Evolutionary conservation across 2,888 invertebrate genomes (phyloP).

Genomic region (Pilophorus perplexus): DNA sequence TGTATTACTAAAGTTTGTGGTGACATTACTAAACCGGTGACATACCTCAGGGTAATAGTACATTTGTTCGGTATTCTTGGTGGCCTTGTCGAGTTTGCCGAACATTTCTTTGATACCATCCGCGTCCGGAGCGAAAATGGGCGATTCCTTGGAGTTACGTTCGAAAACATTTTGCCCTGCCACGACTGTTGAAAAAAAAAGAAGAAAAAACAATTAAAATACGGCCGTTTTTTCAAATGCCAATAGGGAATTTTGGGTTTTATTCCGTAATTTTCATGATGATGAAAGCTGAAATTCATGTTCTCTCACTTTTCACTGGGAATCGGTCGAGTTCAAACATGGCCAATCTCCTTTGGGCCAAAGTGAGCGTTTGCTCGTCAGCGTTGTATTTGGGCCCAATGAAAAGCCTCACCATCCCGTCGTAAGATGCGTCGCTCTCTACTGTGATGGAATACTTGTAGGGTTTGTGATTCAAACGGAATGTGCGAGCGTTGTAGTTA

Average conservation of each 20-base stretch:
- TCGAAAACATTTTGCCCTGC: conserved; percentile 66
- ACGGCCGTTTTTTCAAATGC: too few species aligned
- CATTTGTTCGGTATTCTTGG: background rate
- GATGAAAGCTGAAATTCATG: too few species aligned
- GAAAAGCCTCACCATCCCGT: conserved; percentile 65
- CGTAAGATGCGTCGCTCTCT: conserved; percentile 58
- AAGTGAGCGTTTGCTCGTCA: conserved; percentile 55
- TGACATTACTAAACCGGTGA: background rate
- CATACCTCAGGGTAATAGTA: conserved; percentile 5
- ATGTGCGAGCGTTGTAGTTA: conserved; percentile 57
- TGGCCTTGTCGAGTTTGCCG: conserved; percentile 58
- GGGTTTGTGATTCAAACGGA: conserved; percentile 64
- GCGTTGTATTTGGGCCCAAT: conserved; percentile 69
- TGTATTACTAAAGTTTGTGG: background rate
- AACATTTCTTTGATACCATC: conserved; percentile 64
- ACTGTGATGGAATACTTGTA: conserved; percentile 61
- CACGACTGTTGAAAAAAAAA: conserved; percentile 52
- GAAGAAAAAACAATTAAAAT: background rate
- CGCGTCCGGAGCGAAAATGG: conserved; percentile 63
- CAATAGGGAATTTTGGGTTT: too few species aligned
- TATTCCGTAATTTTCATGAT: too few species aligned
- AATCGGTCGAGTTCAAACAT: conserved; percentile 66
- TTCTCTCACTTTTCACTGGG: conserved; percentile 55
- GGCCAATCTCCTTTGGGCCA: conserved; percentile 55
- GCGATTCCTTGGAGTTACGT: conserved; percentile 66